Conservation (phyloP, 2,797 vertebrate genomes). For the Silurus lanzhouensis region DNA sequence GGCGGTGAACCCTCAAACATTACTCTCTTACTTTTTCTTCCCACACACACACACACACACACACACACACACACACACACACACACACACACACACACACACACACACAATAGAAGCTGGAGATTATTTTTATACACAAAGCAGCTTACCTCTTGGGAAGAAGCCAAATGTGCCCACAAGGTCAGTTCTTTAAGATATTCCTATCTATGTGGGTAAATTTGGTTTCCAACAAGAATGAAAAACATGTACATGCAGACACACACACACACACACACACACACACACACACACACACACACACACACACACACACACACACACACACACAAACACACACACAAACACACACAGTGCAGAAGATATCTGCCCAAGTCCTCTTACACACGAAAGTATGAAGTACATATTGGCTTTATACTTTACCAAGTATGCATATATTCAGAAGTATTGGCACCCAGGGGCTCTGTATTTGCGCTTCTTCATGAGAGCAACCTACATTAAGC, state of each 20-base stretch:
- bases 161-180: neutral
- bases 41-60: neutral
- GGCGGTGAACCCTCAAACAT: neutral
- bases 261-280: neutral
- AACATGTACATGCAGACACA: neutral
- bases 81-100: slow-evolving; percentile 7
- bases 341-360: neutral
- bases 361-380: neutral
- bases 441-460: neutral
- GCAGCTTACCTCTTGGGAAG: neutral
- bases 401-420: neutral
- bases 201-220: neutral
- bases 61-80: neutral
- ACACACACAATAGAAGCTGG: neutral
- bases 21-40: no score
- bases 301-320: slow-evolving; percentile 1
- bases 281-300: neutral
- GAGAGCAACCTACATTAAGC: neutral
- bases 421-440: neutral
- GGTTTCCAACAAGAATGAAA: neutral
- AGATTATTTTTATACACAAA: neutral
- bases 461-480: neutral
- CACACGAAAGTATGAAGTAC: neutral
- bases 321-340: neutral
- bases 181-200: neutral